Percentiles rank a stretch among this genome's conserved stretches.
phyloP scores from a whole-genome alignment of 2,888 invertebrate species.

The Helobdella robusta region DNA sequence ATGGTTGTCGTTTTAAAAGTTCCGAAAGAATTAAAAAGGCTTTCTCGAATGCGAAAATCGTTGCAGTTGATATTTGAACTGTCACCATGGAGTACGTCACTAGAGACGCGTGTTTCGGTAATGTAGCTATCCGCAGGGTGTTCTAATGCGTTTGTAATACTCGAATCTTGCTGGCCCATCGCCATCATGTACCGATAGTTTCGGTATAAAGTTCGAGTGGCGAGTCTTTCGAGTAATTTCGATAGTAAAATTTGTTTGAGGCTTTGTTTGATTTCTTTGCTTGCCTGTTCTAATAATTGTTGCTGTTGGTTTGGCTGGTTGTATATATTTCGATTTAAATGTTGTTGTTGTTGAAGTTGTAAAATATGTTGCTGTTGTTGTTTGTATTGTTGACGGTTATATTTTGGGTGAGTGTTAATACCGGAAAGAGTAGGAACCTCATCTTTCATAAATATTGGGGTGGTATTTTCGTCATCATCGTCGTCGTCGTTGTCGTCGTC shows the following conservation, averaged over 20 bases:
- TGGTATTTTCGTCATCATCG: background rate
- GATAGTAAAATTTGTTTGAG: constrained; percentile 14
- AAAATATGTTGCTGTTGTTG: too few species aligned
- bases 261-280: constrained; percentile 7
- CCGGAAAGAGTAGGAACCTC: too few species aligned
- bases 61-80: too few species aligned
- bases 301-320: too few species aligned
- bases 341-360: too few species aligned
- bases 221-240: constrained; percentile 18
- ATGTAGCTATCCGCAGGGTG: constrained; percentile 1
- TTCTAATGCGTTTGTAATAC: background rate
- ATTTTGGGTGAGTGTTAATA: too few species aligned
- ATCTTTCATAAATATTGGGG: background rate
- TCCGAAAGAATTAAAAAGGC: too few species aligned
- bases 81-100: too few species aligned
- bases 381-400: too few species aligned
- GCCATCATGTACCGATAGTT: constrained; percentile 12
- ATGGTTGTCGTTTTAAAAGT: background rate
- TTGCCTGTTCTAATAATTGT: too few species aligned
- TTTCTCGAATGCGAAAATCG: too few species aligned
- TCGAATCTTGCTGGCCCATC: background rate
- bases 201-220: background rate
- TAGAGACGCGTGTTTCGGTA: background rate
- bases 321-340: too few species aligned
- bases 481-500: constrained; percentile 19